These are phyloP conservation scores for Cavia porcellus DNA, from an alignment of 2,113 vertebrate genomes.

Conservation along the genomic window DNA sequence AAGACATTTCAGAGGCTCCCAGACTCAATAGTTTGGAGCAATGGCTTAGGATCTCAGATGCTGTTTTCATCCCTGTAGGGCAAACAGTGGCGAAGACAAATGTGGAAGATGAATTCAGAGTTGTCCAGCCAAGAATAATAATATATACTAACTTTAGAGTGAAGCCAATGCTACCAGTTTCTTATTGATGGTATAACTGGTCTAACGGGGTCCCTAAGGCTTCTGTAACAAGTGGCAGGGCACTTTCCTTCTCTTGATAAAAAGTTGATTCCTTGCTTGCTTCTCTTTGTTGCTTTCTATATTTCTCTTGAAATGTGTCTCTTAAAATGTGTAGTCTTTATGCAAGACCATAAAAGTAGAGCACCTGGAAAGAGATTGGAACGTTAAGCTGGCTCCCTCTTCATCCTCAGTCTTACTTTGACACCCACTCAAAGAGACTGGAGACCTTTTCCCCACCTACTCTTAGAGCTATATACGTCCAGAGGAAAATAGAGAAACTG, in stretches of 20 bases:
- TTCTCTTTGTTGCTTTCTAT: conserved; percentile 28
- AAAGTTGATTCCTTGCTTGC: background rate
- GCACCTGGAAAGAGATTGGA: background rate
- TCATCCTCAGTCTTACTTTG: background rate
- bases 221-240: background rate
- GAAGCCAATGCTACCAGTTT: background rate
- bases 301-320: conserved; percentile 29
- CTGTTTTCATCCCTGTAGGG: background rate
- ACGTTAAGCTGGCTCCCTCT: background rate
- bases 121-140: background rate
- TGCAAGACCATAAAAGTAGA: background rate
- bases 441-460: background rate
- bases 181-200: background rate
- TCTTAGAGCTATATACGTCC: background rate
- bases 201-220: background rate
- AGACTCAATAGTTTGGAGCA: background rate
- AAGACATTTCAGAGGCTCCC: background rate
- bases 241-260: background rate
- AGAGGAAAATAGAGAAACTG: background rate
- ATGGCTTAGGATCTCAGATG: background rate
- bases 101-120: background rate
- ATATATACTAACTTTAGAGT: background rate
- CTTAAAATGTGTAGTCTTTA: background rate
- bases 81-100: conserved; percentile 12
- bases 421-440: accelerated